These are phyloP conservation scores for Heliocidaris erythrogramma DNA, from an alignment of 35 echinoderm and acorn worm genomes.

Conservation along the genomic window DNA sequence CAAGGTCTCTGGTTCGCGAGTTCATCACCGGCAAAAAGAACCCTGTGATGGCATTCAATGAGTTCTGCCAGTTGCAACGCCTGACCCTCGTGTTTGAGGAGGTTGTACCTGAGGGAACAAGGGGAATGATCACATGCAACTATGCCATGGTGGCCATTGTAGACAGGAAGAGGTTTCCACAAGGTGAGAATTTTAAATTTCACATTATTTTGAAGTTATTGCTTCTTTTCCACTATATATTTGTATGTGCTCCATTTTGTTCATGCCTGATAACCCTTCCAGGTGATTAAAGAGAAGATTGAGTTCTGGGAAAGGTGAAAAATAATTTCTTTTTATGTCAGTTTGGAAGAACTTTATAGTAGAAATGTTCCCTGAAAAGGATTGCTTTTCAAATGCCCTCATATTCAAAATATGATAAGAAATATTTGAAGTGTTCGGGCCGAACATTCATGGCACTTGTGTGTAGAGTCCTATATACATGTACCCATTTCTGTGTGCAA, in stretches of 20 bases:
- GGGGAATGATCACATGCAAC: conserved; percentile 31
- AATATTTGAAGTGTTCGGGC: background rate
- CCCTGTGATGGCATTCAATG: conserved; percentile 64
- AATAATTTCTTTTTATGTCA: no score
- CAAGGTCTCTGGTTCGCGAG: conserved; percentile 42
- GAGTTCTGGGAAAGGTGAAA: no score
- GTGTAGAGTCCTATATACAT: no score
- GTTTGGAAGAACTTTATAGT: no score
- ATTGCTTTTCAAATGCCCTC: no score
- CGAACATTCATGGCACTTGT: background rate
- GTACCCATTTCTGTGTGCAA: no score
- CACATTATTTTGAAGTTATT: no score
- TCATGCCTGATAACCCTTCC: no score
- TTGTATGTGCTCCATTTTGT: no score
- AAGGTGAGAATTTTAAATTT: conserved; percentile 2
- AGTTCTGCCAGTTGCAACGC: conserved; percentile 74
- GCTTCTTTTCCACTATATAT: no score
- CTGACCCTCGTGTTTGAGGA: conserved; percentile 59
- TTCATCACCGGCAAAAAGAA: conserved; percentile 62
- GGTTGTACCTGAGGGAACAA: conserved; percentile 1
- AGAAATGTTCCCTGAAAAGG: no score
- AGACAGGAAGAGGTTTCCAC: conserved; percentile 46
- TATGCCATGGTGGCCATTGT: conserved; percentile 65
- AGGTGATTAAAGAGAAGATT: background rate
- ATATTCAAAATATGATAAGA: background rate